A percentile compares a stretch with the other conserved stretches of the same genome.
Conservation (phyloP, 30 jellyfish, hydroid and myxozoan species). For the Hydra vulgaris region DNA sequence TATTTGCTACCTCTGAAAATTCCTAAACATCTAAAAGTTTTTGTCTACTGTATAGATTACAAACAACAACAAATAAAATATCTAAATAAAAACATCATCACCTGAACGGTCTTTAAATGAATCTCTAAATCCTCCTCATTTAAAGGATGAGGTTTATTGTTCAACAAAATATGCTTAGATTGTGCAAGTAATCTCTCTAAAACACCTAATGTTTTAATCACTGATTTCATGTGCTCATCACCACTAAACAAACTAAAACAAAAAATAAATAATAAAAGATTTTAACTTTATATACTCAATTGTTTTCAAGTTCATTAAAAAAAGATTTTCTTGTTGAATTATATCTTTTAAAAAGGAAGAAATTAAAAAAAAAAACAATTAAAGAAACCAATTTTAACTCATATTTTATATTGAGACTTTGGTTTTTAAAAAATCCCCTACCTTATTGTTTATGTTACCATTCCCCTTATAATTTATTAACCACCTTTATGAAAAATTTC, state of each 20-base stretch:
- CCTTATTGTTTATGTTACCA: too few relatives aligned
- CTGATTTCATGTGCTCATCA: neutral
- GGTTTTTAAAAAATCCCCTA: too few relatives aligned
- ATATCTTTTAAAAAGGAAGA: neutral
- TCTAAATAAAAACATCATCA: neutral
- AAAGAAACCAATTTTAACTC: too few relatives aligned
- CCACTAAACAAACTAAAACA: constrained; percentile 7
- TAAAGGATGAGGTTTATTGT: constrained; percentile 78
- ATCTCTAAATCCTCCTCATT: constrained; percentile 81
- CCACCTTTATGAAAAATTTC: too few relatives aligned
- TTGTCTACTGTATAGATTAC: too few relatives aligned
- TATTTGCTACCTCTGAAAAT: too few relatives aligned
- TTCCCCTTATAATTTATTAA: too few relatives aligned
- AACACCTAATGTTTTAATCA: neutral
- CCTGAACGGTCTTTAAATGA: constrained; percentile 53
- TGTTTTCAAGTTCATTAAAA: neutral
- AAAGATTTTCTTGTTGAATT: neutral
- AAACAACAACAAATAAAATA: too few relatives aligned
- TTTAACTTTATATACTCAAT: neutral
- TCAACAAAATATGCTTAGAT: constrained; percentile 22
- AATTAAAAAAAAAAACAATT: neutral
- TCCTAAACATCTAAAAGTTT: too few relatives aligned
- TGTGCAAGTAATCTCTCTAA: neutral
- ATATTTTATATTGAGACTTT: too few relatives aligned
- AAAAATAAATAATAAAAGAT: neutral